Percentiles rank a stretch among this genome's conserved stretches.
Conservation (phyloP, 2,888 invertebrate species). For the Troglohyphantes excavatus region DNA sequence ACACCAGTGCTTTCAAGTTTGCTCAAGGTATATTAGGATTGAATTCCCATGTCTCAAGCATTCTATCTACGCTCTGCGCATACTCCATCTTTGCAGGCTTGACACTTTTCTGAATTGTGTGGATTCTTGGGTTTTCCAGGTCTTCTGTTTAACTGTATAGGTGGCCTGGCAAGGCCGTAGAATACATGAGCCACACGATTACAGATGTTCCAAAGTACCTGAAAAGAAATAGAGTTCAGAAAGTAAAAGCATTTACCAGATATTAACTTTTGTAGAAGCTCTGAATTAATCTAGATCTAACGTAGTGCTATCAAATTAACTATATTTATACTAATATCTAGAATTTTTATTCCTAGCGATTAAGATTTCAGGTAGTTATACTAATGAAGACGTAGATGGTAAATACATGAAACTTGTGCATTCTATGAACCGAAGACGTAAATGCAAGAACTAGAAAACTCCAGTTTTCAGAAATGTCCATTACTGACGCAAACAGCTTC, state of each 20-base stretch:
- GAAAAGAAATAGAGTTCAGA: conserved; percentile 27
- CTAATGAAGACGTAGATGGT: too few species aligned
- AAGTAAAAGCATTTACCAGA: too few species aligned
- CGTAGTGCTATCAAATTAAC: not conserved
- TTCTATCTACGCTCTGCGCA: conserved; percentile 79
- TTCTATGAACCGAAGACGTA: too few species aligned
- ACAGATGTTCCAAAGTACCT: conserved; percentile 83
- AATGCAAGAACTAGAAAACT: too few species aligned
- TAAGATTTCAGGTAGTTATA: too few species aligned
- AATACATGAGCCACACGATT: conserved; percentile 83
- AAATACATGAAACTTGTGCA: too few species aligned
- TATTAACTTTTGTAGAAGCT: too few species aligned
- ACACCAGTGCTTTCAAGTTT: not conserved
- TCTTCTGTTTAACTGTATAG: conserved; percentile 82
- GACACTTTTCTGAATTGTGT: conserved; percentile 83
- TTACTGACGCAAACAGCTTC: too few species aligned
- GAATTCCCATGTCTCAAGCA: not conserved
- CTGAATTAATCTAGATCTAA: too few species aligned
- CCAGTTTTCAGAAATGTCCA: too few species aligned
- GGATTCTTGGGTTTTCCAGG: conserved; percentile 83
- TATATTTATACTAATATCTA: too few species aligned
- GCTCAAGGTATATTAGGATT: not conserved
- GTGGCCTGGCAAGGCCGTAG: conserved; percentile 83
- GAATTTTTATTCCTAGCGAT: too few species aligned
- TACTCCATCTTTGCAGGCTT: conserved; percentile 83